These are phyloP conservation scores for Motacilla alba DNA, from an alignment of 2,113 vertebrate genomes.

Conservation along the genomic window DNA sequence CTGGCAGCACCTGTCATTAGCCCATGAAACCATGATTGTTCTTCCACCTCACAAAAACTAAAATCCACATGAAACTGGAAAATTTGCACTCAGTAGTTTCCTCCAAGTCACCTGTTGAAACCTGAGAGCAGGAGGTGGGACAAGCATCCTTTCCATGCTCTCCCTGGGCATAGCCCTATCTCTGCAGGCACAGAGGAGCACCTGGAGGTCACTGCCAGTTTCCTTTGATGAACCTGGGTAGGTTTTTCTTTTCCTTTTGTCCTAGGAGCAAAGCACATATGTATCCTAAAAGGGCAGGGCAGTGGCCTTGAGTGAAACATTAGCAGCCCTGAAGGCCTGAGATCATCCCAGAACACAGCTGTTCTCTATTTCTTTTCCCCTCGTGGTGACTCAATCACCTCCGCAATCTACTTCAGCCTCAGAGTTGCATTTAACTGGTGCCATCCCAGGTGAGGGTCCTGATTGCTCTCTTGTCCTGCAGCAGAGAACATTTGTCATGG, in stretches of 20 bases:
- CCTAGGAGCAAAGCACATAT: not conserved
- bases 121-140: not conserved
- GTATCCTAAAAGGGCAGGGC: not conserved
- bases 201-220: not conserved
- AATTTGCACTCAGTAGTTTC: not conserved
- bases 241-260: not conserved
- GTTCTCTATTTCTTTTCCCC: not conserved
- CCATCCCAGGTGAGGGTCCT: not conserved
- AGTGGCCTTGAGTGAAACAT: not conserved
- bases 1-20: not conserved
- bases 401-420: not conserved
- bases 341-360: not conserved
- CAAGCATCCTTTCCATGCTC: not conserved
- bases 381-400: not conserved
- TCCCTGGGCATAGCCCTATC: fast-evolving
- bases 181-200: not conserved
- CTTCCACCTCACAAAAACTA: not conserved
- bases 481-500: fast-evolving
- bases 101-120: not conserved
- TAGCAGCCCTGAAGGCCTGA: not conserved
- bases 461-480: not conserved
- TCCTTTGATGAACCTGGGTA: not conserved
- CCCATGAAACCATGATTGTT: fast-evolving
- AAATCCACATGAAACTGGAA: not conserved
- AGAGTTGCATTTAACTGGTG: not conserved